Evolutionary conservation across 2,797 vertebrate species (phyloP).

Genomic region (Vipera ursinii): DNA sequence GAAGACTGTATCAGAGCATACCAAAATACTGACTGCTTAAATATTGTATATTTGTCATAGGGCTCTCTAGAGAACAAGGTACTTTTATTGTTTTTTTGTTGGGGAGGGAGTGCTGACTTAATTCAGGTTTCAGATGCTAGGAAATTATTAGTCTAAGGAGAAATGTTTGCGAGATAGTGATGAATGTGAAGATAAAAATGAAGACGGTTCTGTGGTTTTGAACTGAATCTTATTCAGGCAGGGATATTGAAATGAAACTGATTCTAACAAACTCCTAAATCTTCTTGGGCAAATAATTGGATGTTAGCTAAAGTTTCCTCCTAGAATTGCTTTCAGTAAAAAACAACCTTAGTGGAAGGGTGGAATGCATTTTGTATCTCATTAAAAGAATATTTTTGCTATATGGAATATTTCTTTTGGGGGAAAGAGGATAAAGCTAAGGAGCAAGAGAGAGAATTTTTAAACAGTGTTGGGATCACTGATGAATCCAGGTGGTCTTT

Average conservation of each 20-base stretch:
- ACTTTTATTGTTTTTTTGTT: slow-evolving; percentile 3
- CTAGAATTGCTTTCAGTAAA: neutral
- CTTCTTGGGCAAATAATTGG: neutral
- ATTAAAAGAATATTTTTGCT: neutral
- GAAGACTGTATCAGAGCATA: neutral
- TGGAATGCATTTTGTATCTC: neutral
- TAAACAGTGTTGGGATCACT: neutral
- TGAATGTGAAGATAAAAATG: neutral
- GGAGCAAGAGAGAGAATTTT: neutral
- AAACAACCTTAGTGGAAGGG: neutral
- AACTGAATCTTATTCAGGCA: neutral
- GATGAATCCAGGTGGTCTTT: neutral
- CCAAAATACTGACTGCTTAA: neutral
- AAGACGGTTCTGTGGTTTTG: neutral
- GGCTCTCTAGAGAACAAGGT: slow-evolving; percentile 20
- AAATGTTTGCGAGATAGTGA: neutral
- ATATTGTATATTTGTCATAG: neutral
- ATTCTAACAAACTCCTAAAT: neutral
- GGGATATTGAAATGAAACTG: neutral
- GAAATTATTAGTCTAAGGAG: neutral
- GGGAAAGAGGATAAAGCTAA: neutral
- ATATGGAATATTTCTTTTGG: neutral
- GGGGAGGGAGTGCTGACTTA: neutral
- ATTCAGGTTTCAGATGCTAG: neutral
- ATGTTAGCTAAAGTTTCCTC: neutral